Percentiles rank a stretch among this genome's conserved stretches.
Evolutionary conservation across 2,113 vertebrate species (phyloP).

Genomic region (Arizona elegans): DNA sequence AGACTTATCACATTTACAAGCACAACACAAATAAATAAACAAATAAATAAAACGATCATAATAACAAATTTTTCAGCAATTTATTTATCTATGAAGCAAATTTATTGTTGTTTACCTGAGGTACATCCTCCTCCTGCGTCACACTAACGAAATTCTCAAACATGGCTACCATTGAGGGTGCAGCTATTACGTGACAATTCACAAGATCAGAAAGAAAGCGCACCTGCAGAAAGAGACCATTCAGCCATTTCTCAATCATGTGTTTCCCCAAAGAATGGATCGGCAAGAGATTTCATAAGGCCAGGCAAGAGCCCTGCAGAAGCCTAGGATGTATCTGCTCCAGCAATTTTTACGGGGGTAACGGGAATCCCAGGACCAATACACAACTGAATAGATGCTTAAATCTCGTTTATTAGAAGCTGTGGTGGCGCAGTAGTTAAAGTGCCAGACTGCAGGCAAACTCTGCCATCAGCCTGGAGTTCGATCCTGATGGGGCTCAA

Average conservation of each 20-base stretch:
- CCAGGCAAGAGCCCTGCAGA: background rate
- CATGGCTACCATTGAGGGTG: slow-evolving; percentile 97
- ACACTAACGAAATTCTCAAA: slow-evolving; percentile 97
- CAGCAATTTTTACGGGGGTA: background rate
- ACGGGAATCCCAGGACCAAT: background rate
- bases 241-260: rapidly evolving
- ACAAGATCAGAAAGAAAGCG: slow-evolving; percentile 95
- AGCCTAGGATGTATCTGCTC: background rate
- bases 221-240: slow-evolving; percentile 70
- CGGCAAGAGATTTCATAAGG: background rate
- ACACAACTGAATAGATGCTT: background rate
- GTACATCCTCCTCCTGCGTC: slow-evolving; percentile 94
- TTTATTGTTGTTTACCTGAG: slow-evolving; percentile 79
- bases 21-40: background rate
- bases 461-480: background rate
- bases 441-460: background rate
- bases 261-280: background rate
- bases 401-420: background rate
- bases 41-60: background rate
- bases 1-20: background rate
- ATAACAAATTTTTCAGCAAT: background rate
- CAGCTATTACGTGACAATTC: slow-evolving; percentile 97
- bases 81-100: background rate
- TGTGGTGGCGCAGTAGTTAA: background rate
- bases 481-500: background rate